phyloP scores from a whole-genome alignment of 2,113 vertebrate species.

The Gorsachius goisagi region DNA sequence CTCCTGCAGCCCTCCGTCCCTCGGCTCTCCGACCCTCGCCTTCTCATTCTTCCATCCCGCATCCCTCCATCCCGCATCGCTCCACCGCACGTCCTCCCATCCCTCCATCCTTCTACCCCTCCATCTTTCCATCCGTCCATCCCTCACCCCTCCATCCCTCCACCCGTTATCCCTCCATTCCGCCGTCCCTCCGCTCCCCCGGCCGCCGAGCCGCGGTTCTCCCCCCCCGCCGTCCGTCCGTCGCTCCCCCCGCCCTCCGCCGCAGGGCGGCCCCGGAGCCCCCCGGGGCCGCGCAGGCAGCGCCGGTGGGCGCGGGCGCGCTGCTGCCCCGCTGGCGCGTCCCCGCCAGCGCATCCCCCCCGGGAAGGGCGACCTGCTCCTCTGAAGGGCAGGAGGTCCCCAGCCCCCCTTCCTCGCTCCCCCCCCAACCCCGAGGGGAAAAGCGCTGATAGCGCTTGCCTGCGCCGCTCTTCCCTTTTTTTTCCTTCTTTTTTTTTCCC shows the following conservation, averaged over 20 bases:
- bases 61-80: neutral
- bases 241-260: neutral
- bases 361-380: neutral
- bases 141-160: neutral
- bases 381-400: slow-evolving; percentile 3
- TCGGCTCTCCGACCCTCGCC: neutral
- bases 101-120: neutral
- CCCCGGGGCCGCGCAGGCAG: neutral
- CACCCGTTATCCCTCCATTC: neutral
- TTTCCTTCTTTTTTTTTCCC: too few species aligned
- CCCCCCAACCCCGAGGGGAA: neutral
- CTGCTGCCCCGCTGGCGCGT: neutral
- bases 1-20: neutral
- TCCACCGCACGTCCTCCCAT: neutral
- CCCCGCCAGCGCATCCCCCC: neutral
- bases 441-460: neutral
- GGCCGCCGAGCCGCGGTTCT: neutral
- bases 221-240: fast-evolving
- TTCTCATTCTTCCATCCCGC: neutral
- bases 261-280: neutral
- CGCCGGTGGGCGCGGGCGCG: neutral
- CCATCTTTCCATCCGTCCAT: neutral
- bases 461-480: neutral
- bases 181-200: neutral
- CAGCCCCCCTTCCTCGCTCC: neutral